Conservation (phyloP, 1,140 invertebrate genomes). For the Tetragonula clypearis region DNA sequence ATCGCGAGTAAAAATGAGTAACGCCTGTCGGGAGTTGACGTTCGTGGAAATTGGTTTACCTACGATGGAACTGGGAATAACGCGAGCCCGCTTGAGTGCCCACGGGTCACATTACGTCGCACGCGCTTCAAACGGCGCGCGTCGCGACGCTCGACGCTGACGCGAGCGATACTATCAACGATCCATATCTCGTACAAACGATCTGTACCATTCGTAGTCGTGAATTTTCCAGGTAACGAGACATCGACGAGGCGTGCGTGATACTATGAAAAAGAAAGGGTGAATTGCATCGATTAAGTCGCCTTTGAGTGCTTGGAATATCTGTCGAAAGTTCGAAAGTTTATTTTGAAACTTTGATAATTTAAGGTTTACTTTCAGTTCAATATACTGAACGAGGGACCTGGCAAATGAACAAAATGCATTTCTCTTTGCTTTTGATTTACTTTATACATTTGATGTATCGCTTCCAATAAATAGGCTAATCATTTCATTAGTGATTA, state of each 20-base stretch:
- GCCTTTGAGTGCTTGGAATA: too few relatives aligned
- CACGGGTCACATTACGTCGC: conserved; percentile 39
- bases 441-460: too few relatives aligned
- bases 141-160: neutral
- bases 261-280: neutral
- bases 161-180: too few relatives aligned
- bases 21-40: conserved; percentile 6
- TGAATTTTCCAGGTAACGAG: neutral
- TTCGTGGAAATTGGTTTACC: conserved; percentile 41
- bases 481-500: too few relatives aligned
- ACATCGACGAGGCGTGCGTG: neutral
- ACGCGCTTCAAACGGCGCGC: conserved; percentile 12
- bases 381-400: too few relatives aligned
- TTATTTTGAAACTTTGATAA: too few relatives aligned
- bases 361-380: too few relatives aligned
- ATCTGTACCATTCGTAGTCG: neutral
- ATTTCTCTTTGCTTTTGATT: too few relatives aligned
- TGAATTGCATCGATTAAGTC: neutral
- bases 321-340: too few relatives aligned
- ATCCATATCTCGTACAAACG: neutral
- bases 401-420: too few relatives aligned
- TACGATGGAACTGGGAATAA: conserved; percentile 37
- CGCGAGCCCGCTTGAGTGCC: conserved; percentile 25
- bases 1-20: neutral
- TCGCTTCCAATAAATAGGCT: too few relatives aligned